Percentiles rank a stretch among this genome's conserved stretches.
These are phyloP conservation scores for Picathartes gymnocephalus DNA, from an alignment of 2,113 vertebrate species.

Conservation along the genomic window DNA sequence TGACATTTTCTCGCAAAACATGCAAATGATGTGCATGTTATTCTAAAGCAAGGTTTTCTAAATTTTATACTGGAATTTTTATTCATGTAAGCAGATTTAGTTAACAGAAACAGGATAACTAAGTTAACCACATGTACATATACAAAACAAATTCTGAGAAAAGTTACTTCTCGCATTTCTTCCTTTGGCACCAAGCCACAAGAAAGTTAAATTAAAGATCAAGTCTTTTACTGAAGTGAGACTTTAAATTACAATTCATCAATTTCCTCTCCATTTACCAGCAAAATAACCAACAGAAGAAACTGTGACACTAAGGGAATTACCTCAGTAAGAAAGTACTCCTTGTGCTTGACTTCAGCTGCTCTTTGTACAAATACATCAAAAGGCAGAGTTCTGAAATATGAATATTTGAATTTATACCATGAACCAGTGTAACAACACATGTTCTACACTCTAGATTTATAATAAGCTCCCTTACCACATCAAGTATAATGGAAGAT, in stretches of 20 bases:
- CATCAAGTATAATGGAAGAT: background rate
- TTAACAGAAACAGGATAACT: background rate
- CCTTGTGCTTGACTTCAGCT: constrained; percentile 83
- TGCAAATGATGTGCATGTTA: background rate
- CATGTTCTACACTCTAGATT: background rate
- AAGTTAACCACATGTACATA: background rate
- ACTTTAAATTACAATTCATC: background rate
- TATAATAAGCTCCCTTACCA: background rate
- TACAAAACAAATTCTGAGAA: background rate
- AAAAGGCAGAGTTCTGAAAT: constrained; percentile 89
- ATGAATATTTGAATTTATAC: constrained; percentile 14
- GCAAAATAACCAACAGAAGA: background rate
- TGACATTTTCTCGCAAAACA: background rate
- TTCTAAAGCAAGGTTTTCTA: background rate
- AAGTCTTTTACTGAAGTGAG: background rate
- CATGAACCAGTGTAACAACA: background rate
- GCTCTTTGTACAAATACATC: constrained; percentile 85
- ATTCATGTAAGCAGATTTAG: background rate
- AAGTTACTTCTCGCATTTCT: background rate
- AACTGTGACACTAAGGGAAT: background rate
- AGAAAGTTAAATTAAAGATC: background rate
- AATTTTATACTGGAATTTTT: background rate
- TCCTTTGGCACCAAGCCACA: background rate
- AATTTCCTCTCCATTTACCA: background rate
- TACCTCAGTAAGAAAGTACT: constrained; percentile 92